A percentile compares a stretch with the other conserved stretches of the same genome.
phyloP scores from a whole-genome alignment of 2,888 invertebrate species.

The Cheilosia scutellata region DNA sequence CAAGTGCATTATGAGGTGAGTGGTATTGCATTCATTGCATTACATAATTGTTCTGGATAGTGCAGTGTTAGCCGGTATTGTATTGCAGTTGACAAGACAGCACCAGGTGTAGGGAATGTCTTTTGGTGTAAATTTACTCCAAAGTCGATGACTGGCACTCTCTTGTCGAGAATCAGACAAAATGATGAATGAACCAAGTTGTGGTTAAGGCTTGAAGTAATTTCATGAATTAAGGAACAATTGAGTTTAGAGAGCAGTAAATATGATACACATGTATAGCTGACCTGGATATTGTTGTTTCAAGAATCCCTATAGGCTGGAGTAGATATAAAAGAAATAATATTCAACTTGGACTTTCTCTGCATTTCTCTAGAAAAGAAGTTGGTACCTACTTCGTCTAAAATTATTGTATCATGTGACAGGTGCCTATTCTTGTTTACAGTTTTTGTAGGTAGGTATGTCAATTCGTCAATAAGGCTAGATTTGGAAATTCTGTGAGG shows the following conservation, averaged over 20 bases:
- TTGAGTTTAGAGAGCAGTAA: conserved; percentile 12
- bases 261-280: neutral
- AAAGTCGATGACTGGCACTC: conserved; percentile 63
- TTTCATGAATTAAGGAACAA: conserved; percentile 44
- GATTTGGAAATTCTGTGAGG: too few relatives aligned
- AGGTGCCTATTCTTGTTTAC: too few relatives aligned
- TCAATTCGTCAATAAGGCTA: too few relatives aligned
- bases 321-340: too few relatives aligned
- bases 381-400: too few relatives aligned
- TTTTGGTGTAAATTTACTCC: conserved; percentile 59
- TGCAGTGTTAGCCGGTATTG: conserved; percentile 16
- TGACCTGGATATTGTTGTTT: too few relatives aligned
- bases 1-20: conserved; percentile 44
- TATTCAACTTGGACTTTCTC: too few relatives aligned
- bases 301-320: too few relatives aligned
- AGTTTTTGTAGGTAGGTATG: too few relatives aligned
- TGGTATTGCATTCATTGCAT: conserved; percentile 58
- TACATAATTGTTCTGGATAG: conserved; percentile 44
- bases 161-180: conserved; percentile 15
- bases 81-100: conserved; percentile 38
- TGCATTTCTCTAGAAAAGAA: too few relatives aligned
- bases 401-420: neutral
- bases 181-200: conserved; percentile 66
- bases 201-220: conserved; percentile 25
- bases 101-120: conserved; percentile 49